Base-by-base conservation (phyloP, 2,888 invertebrate species). In the Thelaira solivaga region DNA sequence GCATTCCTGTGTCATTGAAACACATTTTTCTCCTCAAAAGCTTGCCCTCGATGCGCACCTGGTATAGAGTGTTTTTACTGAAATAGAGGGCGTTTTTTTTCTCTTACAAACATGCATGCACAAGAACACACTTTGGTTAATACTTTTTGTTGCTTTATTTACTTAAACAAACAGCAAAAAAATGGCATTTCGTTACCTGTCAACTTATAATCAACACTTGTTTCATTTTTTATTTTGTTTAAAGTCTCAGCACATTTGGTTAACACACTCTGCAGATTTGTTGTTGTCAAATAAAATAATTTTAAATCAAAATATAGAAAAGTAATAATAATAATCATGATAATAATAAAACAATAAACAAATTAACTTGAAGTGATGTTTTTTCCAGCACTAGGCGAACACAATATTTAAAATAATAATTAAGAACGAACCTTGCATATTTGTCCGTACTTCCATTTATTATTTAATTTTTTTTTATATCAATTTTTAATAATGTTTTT, bases 141-240 rank as follows among this genome's bases (percentile, higher is more conserved):
- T 34, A 20, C 2, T 4, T 49, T 49, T 49, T 49, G 11, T 59
- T 59, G 11, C 16, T 39, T 41, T 59, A 3, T 39, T 29, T 29
- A 13, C 11, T 22, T 16, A 7, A 36, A 16, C 34, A 45, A 47
- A 39, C 43, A 49, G 43, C 13, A 47, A 36, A 13, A 20, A 26
- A 24, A 51, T 68, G 67, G 68, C 53, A 68, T 39, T 45, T 61
- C 49, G 61, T 55, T 67, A 34, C 67, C 53, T 68, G 61, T 75
- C 74, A 53, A 61, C 67, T 74, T 61, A 67, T 39, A 51, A 61
- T 74, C 67, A 68, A 53, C 74, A 68, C 74, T 62, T 68, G 61
- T 61, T 59, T 34, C 6, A 20, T 39, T 20, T 47, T 26, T 39
- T 57, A 59, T 39, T n/a, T 39, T 43, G 7, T 47, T 47, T 13